Evolutionary conservation across 2,888 invertebrate species (phyloP), one percentile per base, ranked within the genome.

Genomic region (Melanostoma scalare): DNA sequence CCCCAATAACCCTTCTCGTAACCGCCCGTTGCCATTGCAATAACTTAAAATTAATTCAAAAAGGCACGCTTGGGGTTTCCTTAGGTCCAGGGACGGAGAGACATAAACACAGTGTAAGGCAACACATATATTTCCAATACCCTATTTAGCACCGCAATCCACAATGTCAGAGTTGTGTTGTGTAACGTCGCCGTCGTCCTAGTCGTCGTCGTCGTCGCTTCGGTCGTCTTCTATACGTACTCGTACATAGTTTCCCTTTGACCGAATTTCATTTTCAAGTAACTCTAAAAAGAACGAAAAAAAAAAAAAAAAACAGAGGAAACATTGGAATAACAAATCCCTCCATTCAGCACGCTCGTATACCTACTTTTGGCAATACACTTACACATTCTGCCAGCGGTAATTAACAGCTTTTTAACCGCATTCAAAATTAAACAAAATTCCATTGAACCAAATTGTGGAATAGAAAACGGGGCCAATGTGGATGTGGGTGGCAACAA

Each of bases 321-420:
- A 68, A n/a, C 38, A 67, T 58, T 52, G 56, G 33, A 72, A 67
- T 53, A 67, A 78, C 65, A 67, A 72, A 72, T 67, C 46, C 40
- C 30, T 72, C 67, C 65, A 42, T 44, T 58, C 67, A 31, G 10
- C n/a, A 35, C 38, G 50, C 65, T 53, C 55, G 69, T 44, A 67
- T 55, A 44, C 33, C 44, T 61, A 46, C 40, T 68, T 44, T 55
- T 61, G 4, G 1, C 63, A 3, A 33, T 3, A 30, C n/a, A 20
- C 3, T 20, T 42, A 44, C 30, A 72, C 58, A 63, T 52, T 55
- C 20, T 38, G 68, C 67, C 58, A 44, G 35, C 78, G 72, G 82
- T 82, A 82, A 82, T 82, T 77, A 82, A 82, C 82, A 82, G 82
- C 82, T 82, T 82, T 82, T 77, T 58, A 78, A 82, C 82, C 82